Base-by-base conservation (phyloP, 2,888 invertebrate species). In the Apotomis capreana region DNA sequence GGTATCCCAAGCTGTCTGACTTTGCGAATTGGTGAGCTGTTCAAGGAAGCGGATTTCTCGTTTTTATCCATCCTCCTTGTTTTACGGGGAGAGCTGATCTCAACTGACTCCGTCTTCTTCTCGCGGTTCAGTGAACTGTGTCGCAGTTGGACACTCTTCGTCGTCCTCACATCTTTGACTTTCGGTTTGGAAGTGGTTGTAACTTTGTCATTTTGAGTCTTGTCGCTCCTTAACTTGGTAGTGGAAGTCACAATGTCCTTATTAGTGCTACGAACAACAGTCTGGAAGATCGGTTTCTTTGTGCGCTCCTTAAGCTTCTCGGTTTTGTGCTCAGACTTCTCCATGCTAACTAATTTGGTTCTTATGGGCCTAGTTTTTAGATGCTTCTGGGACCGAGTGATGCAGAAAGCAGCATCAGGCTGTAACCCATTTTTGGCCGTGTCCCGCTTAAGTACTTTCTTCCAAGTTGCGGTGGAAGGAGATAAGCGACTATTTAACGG, bases 1-100 rank as follows among this genome's bases (percentile, higher is more conserved):
- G 90, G 83, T 0, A 88, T 78, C 1, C 91, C 90, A 8, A 92
- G 82, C 76, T 93, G 93, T 26, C 94, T 83, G 0, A 93, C 92
- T 77, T 94, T 94, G 5, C 94, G 86, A 57, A 92, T 93, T 0
- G 94, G 94, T 1, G 93, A 93, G 60, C 91, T 93, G 76, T 93
- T 93, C 1, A 93, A 75, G 0, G 92, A 92, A 0, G 92, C 91
- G 0, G 93, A 89, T 73, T 92, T 92, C 13, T 92, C 92, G 1
- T 87, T 84, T 73, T 94, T 93, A 75, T 93, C 93, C 77, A 93
- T 84, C 3, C 94, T 84, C 44, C 92, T 82, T 0, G 93, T 93
- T 77, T 93, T 94, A 1, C 93, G 84, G 0, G 93, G 93, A 0
- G 93, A 92, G 70, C 88, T 89, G 37, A 92, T 83, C 0, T 90